Evolutionary conservation across 2,797 vertebrate species (phyloP).

Genomic region (Malurus leucopterus): DNA sequence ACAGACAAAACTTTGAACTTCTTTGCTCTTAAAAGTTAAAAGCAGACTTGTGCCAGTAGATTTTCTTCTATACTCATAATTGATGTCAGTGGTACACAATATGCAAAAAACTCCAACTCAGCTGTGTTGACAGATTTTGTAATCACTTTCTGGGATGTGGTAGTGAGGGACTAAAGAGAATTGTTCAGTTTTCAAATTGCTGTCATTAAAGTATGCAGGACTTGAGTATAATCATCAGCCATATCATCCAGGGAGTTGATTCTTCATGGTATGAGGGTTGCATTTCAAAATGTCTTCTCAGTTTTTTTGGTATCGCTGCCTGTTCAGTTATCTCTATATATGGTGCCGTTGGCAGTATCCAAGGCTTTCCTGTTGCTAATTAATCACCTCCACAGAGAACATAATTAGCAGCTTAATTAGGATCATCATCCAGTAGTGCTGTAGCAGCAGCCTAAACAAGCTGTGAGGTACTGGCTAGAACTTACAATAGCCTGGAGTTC

Average conservation of each 20-base stretch:
- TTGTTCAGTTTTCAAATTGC: neutral
- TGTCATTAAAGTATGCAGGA: neutral
- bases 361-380: slow-evolving; percentile 68
- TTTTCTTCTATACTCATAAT: neutral
- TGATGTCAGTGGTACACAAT: neutral
- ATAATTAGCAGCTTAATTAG: slow-evolving; percentile 85
- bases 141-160: neutral
- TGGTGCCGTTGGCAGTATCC: slow-evolving; percentile 47
- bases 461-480: slow-evolving; percentile 51
- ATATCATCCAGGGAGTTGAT: neutral
- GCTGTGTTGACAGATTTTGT: neutral
- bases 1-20: neutral
- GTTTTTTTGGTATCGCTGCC: slow-evolving; percentile 37
- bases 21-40: neutral
- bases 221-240: neutral
- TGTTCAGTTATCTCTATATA: slow-evolving; percentile 44
- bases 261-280: neutral
- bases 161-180: neutral
- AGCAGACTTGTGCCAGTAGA: neutral
- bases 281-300: slow-evolving; percentile 35
- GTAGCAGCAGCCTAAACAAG: slow-evolving; percentile 61
- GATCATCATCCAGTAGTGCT: slow-evolving; percentile 73
- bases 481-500: slow-evolving; percentile 26
- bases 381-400: slow-evolving; percentile 76
- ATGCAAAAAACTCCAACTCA: neutral